These are phyloP conservation scores for Papilio glaucus DNA, from an alignment of 1,140 invertebrate genomes.

Conservation along the genomic window DNA sequence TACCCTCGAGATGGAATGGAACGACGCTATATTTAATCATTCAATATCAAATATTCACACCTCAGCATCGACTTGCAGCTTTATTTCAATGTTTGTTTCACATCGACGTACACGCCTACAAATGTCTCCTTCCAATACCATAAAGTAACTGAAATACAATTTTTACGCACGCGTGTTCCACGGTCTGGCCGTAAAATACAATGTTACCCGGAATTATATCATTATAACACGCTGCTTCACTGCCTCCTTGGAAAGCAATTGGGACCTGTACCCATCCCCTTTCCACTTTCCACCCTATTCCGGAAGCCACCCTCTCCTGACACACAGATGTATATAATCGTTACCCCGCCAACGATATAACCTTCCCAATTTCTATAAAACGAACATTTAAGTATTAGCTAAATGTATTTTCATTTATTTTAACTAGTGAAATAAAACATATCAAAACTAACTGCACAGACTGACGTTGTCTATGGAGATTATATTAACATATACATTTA, in stretches of 20 bases:
- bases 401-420: not conserved
- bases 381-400: not conserved
- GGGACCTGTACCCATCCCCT: conserved; percentile 1
- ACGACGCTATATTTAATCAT: too few relatives aligned
- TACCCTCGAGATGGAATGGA: too few relatives aligned
- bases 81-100: not conserved
- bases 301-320: conserved; percentile 6
- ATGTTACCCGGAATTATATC: conserved; percentile 19
- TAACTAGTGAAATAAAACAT: not conserved
- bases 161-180: conserved; percentile 14
- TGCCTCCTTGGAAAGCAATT: conserved; percentile 16
- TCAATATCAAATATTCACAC: not conserved
- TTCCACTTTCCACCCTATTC: too few relatives aligned
- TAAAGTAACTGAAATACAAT: conserved; percentile 16
- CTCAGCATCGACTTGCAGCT: not conserved
- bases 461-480: too few relatives aligned
- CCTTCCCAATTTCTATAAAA: conserved; percentile 5
- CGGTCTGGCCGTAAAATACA: conserved; percentile 7
- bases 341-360: not conserved
- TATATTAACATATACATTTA: too few relatives aligned
- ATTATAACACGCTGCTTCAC: conserved; percentile 17
- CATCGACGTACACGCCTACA: not conserved
- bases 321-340: conserved; percentile 1
- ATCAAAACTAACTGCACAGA: too few relatives aligned
- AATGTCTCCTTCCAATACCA: conserved; percentile 11